Percentiles rank a stretch among this genome's conserved stretches.
Evolutionary conservation across 92 coral and sea anemone genomes (phyloP).

Genomic region (Epizoanthus illoricatus): DNA sequence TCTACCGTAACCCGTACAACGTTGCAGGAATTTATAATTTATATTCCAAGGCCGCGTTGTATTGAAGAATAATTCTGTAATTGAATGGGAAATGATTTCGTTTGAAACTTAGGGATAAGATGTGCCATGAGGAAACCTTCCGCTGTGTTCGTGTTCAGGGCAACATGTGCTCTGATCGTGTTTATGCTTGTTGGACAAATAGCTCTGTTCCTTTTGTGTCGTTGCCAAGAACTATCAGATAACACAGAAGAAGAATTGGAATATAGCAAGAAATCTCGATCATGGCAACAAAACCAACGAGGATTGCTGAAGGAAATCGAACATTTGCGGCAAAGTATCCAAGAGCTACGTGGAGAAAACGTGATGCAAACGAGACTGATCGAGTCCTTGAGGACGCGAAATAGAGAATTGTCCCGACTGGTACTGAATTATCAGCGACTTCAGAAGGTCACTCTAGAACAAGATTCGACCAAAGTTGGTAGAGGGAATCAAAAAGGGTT

Average conservation of each 20-base stretch:
- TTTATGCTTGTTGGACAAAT: constrained; percentile 75
- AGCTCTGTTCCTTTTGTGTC: constrained; percentile 63
- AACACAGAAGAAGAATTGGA: not conserved
- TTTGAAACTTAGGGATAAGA: not conserved
- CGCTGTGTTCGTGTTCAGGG: constrained; percentile 64
- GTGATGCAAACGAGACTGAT: constrained; percentile 45
- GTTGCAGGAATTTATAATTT: constrained; percentile 37
- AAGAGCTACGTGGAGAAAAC: constrained; percentile 37
- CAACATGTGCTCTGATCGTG: constrained; percentile 73
- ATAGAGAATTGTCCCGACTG: constrained; percentile 43
- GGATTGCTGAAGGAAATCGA: constrained; percentile 9
- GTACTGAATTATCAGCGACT: constrained; percentile 22
- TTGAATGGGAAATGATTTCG: not conserved
- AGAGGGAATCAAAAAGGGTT: not conserved
- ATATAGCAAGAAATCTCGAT: not conserved
- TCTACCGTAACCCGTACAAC: not conserved
- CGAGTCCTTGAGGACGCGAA: constrained; percentile 50
- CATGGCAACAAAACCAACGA: not conserved
- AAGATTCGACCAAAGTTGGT: constrained; percentile 47
- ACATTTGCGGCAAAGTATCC: not conserved
- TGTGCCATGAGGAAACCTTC: constrained; percentile 80
- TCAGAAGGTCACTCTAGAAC: constrained; percentile 31
- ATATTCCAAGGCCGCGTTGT: not conserved
- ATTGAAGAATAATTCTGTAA: not conserved
- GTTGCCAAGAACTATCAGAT: constrained; percentile 56